A percentile compares a stretch with the other conserved stretches of the same genome.
These are phyloP conservation scores for Brachyptera putata DNA, from an alignment of 2,888 invertebrate genomes.

Conservation along the genomic window DNA sequence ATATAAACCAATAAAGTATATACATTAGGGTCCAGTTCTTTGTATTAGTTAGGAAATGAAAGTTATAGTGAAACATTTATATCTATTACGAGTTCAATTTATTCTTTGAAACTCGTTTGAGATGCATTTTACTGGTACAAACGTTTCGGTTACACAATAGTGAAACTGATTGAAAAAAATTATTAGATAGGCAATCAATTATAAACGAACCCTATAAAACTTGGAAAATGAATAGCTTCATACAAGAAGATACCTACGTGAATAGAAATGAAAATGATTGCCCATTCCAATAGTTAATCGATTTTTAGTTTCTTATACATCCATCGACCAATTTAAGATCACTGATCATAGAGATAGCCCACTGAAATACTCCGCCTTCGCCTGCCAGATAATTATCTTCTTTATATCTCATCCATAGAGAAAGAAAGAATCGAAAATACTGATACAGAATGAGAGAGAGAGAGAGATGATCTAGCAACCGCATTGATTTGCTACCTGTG, in stretches of 20 bases:
- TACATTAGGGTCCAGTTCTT: too few species aligned
- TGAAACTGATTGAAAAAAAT: too few species aligned
- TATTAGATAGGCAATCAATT: too few species aligned
- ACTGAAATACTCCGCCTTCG: conserved; percentile 5
- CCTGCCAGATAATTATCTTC: conserved; percentile 13
- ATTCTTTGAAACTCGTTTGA: too few species aligned
- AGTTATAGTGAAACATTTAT: too few species aligned
- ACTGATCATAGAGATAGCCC: neutral
- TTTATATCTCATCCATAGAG: conserved; percentile 1
- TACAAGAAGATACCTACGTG: too few species aligned
- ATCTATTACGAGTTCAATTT: too few species aligned
- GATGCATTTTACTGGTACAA: too few species aligned
- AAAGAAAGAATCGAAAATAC: neutral
- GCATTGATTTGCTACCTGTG: conserved; percentile 20
- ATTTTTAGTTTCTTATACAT: neutral
- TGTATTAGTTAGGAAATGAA: too few species aligned
- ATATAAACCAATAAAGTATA: too few species aligned
- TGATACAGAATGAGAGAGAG: conserved; percentile 1
- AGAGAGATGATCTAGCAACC: neutral
- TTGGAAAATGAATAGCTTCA: neutral
- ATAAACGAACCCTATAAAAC: neutral
- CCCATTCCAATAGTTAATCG: neutral
- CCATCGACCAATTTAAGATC: neutral
- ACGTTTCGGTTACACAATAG: too few species aligned
- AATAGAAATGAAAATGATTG: too few species aligned